These are phyloP conservation scores for Punctoribates punctum DNA, from an alignment of 2,888 invertebrate species.

Conservation along the genomic window DNA sequence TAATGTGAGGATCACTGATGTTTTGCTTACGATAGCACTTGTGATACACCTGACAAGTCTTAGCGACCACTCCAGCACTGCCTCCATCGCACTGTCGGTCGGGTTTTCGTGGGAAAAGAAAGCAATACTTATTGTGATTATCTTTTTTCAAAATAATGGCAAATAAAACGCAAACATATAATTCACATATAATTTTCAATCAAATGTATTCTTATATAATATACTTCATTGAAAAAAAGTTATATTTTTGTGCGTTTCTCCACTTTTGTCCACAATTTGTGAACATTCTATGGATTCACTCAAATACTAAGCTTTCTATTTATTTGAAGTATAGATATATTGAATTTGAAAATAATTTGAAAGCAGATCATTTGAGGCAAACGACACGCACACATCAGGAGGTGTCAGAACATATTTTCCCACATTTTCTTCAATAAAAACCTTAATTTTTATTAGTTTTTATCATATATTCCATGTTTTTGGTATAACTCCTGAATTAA, in stretches of 20 bases:
- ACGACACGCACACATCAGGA: constrained; percentile 21
- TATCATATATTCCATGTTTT: constrained; percentile 6
- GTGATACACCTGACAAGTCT: constrained; percentile 31
- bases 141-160: neutral
- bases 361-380: neutral
- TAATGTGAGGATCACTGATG: constrained; percentile 31
- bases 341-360: constrained; percentile 27
- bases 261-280: constrained; percentile 6
- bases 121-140: constrained; percentile 36
- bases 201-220: neutral
- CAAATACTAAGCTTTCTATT: constrained; percentile 17
- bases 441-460: constrained; percentile 28
- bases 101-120: constrained; percentile 34
- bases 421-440: constrained; percentile 28
- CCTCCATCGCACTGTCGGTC: neutral
- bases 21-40: constrained; percentile 33
- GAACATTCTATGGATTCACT: constrained; percentile 18
- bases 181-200: neutral
- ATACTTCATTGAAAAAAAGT: neutral
- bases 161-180: constrained; percentile 13
- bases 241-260: constrained; percentile 7
- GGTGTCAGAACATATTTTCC: neutral
- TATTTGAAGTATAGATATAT: constrained; percentile 16
- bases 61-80: constrained; percentile 9
- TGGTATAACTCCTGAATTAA: constrained; percentile 13